phyloP scores from a whole-genome alignment of 2,888 invertebrate genomes.

The Artemia sp. region DNA sequence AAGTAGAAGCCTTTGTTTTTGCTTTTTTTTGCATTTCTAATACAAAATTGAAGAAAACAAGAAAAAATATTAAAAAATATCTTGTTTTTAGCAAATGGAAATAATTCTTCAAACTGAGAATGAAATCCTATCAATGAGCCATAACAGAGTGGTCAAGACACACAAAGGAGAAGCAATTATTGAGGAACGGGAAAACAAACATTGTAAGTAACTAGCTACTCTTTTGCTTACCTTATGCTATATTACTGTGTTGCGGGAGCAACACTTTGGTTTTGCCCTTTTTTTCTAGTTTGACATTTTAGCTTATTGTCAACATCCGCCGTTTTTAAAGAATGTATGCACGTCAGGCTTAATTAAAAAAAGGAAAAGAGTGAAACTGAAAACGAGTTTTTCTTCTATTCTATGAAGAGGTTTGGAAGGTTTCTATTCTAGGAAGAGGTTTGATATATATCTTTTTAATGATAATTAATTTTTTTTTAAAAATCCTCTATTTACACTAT shows the following conservation, averaged over 20 bases:
- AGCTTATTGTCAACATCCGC: neutral
- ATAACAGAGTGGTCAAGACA: slow-evolving; percentile 72
- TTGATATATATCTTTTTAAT: too few species aligned
- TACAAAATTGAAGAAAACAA: too few species aligned
- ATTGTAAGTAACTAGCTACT: slow-evolving; percentile 16
- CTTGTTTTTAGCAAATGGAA: slow-evolving; percentile 43
- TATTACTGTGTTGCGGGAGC: neutral
- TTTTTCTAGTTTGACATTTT: neutral
- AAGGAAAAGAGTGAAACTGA: too few species aligned
- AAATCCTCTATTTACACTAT: too few species aligned
- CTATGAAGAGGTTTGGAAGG: too few species aligned
- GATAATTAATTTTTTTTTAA: too few species aligned
- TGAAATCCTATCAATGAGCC: slow-evolving; percentile 56
- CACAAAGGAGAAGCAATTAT: slow-evolving; percentile 63
- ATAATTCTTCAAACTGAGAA: slow-evolving; percentile 76
- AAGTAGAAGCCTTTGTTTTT: too few species aligned
- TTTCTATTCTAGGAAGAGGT: too few species aligned
- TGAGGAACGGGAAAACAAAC: slow-evolving; percentile 31
- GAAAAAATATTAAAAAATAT: too few species aligned
- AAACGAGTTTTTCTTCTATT: too few species aligned
- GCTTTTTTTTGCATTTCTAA: too few species aligned
- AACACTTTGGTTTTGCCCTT: neutral
- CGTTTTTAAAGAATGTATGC: neutral
- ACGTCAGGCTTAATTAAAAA: too few species aligned
- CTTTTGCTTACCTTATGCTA: slow-evolving; percentile 18